Evolutionary conservation across 2,113 vertebrate species (phyloP).

Genomic region (Spilogale gracilis): DNA sequence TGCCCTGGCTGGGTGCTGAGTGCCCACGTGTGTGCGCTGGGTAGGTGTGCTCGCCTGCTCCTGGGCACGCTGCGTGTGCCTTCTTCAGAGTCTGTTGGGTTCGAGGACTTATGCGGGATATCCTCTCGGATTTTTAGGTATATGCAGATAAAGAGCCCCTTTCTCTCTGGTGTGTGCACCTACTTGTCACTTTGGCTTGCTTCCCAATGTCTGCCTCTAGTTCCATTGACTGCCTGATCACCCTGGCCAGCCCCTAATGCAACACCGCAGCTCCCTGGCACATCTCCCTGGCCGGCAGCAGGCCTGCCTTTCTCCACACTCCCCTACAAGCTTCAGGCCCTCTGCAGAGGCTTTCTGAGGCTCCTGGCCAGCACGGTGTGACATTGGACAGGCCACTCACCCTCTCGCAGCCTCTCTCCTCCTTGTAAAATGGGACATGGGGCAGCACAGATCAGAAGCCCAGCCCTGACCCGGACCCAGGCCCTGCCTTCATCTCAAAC

Average conservation of each 20-base stretch:
- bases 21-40: background rate
- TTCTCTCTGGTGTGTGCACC: accelerated
- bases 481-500: no score
- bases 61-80: background rate
- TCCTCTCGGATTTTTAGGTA: background rate
- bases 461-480: background rate
- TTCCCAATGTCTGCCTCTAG: background rate
- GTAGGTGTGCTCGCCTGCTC: background rate
- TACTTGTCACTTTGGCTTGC: no score
- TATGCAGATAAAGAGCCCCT: background rate
- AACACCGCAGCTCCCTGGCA: background rate
- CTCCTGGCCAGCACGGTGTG: background rate
- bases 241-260: background rate
- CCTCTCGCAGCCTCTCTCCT: background rate
- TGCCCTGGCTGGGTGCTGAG: background rate
- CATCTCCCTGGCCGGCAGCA: background rate
- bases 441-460: background rate
- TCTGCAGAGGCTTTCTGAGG: background rate
- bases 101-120: no score
- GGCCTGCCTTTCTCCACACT: background rate
- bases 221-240: accelerated
- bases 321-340: no score
- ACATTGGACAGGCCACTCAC: accelerated
- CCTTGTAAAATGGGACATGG: no score
- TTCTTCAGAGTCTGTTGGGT: background rate